Evolutionary conservation across 1,140 invertebrate species (phyloP).

Genomic region (Bombus fervidus): DNA sequence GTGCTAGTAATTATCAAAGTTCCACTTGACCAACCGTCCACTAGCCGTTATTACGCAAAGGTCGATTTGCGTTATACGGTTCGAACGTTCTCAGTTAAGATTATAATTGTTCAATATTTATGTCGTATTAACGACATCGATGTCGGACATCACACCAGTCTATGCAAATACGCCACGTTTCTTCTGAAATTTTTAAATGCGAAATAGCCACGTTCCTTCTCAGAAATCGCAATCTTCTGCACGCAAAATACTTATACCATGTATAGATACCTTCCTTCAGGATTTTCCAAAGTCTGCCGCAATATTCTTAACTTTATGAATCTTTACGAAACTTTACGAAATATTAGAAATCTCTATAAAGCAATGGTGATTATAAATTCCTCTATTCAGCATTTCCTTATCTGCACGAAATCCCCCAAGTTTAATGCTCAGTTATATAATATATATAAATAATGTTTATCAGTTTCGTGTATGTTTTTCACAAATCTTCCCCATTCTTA

Average conservation of each 20-base stretch:
- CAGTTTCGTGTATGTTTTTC: too few relatives aligned
- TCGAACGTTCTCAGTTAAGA: conserved; percentile 9
- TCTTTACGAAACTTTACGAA: not conserved
- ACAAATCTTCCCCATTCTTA: too few relatives aligned
- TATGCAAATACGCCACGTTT: conserved; percentile 36
- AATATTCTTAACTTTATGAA: not conserved
- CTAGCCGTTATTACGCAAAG: not conserved
- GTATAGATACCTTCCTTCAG: not conserved
- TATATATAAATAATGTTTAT: too few relatives aligned
- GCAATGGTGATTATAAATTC: not conserved
- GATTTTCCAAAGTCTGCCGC: not conserved
- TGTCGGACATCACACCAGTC: not conserved
- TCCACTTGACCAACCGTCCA: not conserved
- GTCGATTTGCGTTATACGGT: not conserved
- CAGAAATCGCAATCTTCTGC: conserved; percentile 24
- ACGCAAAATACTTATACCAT: conserved; percentile 9
- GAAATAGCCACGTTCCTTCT: not conserved
- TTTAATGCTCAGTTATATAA: not conserved
- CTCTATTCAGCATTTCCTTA: not conserved
- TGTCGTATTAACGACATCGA: not conserved
- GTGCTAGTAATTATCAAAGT: conserved; percentile 7
- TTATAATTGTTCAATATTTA: conserved; percentile 32
- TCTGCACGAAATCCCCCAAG: not conserved
- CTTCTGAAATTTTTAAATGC: conserved; percentile 26
- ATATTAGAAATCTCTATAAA: not conserved